Evolutionary conservation across 2,888 invertebrate genomes (phyloP).

Genomic region (Drosophila lutescens): DNA sequence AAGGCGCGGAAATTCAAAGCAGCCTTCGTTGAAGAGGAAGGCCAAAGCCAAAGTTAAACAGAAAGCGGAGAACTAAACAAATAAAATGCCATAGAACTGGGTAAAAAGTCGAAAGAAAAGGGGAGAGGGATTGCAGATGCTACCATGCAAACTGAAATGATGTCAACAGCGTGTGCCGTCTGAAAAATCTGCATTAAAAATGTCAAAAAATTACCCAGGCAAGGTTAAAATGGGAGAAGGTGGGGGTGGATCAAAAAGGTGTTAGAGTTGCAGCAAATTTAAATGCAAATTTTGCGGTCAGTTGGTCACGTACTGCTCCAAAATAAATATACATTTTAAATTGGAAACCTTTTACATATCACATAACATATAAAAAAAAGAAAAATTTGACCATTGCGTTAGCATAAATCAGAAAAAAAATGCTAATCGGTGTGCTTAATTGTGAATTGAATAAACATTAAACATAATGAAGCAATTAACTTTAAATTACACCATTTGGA

Average conservation of each 20-base stretch:
- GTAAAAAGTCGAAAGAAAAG: constrained; percentile 10
- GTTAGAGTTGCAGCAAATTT: constrained; percentile 9
- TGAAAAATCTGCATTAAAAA: constrained; percentile 22
- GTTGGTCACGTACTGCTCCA: constrained; percentile 1
- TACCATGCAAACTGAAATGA: constrained; percentile 55
- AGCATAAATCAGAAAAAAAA: background rate
- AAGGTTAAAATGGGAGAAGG: background rate
- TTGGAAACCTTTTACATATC: background rate
- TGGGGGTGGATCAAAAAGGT: background rate
- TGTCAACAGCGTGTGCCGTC: constrained; percentile 43
- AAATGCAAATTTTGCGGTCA: constrained; percentile 27
- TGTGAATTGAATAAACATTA: background rate
- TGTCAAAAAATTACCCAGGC: constrained; percentile 17
- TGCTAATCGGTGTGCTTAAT: background rate
- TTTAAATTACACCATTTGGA: background rate
- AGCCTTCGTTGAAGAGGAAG: constrained; percentile 23
- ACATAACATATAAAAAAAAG: accelerated
- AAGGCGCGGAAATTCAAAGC: constrained; percentile 18
- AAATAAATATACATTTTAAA: background rate
- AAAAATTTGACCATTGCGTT: background rate
- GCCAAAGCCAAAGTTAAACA: constrained; percentile 42
- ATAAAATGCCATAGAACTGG: constrained; percentile 47
- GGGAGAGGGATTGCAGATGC: constrained; percentile 34
- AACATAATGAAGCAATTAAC: background rate
- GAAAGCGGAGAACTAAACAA: constrained; percentile 50